Conservation (phyloP, 2,113 vertebrate genomes). For the Leptosomus discolor region DNA sequence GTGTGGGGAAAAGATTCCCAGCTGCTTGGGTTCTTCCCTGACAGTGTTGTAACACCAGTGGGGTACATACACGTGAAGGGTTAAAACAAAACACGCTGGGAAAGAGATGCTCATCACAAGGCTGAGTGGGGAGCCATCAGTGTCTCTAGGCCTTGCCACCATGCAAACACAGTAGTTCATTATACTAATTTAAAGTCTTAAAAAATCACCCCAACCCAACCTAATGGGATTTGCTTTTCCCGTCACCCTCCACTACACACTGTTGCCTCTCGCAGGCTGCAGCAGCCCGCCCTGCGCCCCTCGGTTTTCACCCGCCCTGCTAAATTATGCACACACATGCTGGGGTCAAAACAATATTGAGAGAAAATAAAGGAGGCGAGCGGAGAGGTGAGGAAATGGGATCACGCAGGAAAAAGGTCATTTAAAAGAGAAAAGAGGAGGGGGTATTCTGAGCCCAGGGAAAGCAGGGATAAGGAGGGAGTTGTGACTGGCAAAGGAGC, state of each 20-base stretch:
- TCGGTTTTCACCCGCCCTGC: neutral
- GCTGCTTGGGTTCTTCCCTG: neutral
- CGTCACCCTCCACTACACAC: neutral
- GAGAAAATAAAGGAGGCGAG: neutral
- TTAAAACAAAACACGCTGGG: neutral
- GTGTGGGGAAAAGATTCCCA: neutral
- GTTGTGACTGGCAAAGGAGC: neutral
- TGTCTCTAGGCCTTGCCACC: neutral
- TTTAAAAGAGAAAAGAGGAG: neutral
- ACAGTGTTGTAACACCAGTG: neutral
- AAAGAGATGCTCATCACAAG: neutral
- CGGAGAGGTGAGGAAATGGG: neutral
- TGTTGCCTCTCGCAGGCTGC: accelerated
- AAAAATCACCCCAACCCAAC: neutral
- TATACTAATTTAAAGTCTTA: neutral
- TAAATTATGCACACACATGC: neutral
- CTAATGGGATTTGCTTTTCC: neutral
- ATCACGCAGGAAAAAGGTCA: neutral
- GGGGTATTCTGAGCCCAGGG: neutral
- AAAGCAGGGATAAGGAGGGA: neutral
- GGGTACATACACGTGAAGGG: neutral
- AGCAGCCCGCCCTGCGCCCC: accelerated
- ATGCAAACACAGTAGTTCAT: neutral
- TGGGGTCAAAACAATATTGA: neutral
- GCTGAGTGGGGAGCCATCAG: neutral